These are phyloP conservation scores for Sinocyclocheilus grahami DNA, from an alignment of 2,113 vertebrate genomes.

Conservation along the genomic window DNA sequence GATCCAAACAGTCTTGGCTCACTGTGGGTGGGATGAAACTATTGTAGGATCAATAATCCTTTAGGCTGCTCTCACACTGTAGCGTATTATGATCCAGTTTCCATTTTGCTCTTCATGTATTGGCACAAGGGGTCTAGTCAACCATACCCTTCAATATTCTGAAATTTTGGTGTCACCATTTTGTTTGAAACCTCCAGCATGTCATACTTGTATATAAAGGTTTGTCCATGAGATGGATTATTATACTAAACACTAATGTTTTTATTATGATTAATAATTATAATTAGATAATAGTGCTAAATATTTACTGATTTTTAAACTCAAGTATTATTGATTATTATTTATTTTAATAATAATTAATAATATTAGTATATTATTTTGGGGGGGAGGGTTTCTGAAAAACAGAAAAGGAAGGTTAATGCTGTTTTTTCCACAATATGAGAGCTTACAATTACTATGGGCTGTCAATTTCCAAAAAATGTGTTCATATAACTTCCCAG, in stretches of 20 bases:
- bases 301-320: no score
- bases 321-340: no score
- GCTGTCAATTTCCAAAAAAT: no score
- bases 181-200: background rate
- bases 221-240: background rate
- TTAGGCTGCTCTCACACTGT: background rate
- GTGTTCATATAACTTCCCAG: no score
- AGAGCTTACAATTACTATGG: no score
- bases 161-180: background rate
- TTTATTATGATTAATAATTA: background rate
- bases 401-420: no score
- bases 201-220: background rate
- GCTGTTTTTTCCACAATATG: no score
- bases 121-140: background rate
- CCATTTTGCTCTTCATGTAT: background rate
- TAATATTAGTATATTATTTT: no score
- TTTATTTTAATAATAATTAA: no score
- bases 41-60: slow-evolving; percentile 21
- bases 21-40: slow-evolving; percentile 13
- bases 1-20: slow-evolving; percentile 9
- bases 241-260: background rate
- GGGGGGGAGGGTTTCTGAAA: no score
- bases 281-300: no score
- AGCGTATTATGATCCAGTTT: slow-evolving; percentile 2
- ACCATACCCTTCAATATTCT: background rate